phyloP scores from a whole-genome alignment of 2,797 vertebrate species.

The Sarcoramphus papa region DNA sequence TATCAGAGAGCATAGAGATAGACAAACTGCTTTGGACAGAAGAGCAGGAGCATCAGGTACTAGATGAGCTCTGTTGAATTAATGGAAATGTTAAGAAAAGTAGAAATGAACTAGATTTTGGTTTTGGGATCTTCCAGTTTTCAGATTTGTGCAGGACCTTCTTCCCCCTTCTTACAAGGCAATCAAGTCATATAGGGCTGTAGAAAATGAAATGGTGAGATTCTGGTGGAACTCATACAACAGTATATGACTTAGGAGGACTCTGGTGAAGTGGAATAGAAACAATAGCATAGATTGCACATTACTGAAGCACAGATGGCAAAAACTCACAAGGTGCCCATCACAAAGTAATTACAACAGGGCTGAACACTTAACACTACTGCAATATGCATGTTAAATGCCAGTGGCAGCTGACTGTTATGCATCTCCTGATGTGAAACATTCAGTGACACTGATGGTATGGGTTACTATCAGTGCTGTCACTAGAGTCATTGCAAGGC shows the following conservation, averaged over 20 bases:
- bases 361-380: background rate
- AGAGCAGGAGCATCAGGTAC: background rate
- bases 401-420: background rate
- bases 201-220: background rate
- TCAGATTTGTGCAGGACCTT: background rate
- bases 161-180: background rate
- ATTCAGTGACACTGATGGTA: background rate
- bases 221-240: background rate
- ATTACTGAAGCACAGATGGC: background rate
- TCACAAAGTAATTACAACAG: slow-evolving; percentile 8
- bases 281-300: background rate
- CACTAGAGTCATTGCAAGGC: background rate
- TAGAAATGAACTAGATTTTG: background rate
- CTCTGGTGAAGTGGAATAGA: background rate
- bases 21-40: background rate
- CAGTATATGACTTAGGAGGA: background rate
- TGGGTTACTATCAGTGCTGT: background rate
- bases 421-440: background rate
- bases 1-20: background rate
- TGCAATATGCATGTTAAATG: background rate
- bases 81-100: background rate
- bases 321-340: slow-evolving; percentile 2
- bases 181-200: background rate
- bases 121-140: background rate
- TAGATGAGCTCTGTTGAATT: background rate